Evolutionary conservation across 2,888 invertebrate genomes (phyloP).

Genomic region (Seira musarum): DNA sequence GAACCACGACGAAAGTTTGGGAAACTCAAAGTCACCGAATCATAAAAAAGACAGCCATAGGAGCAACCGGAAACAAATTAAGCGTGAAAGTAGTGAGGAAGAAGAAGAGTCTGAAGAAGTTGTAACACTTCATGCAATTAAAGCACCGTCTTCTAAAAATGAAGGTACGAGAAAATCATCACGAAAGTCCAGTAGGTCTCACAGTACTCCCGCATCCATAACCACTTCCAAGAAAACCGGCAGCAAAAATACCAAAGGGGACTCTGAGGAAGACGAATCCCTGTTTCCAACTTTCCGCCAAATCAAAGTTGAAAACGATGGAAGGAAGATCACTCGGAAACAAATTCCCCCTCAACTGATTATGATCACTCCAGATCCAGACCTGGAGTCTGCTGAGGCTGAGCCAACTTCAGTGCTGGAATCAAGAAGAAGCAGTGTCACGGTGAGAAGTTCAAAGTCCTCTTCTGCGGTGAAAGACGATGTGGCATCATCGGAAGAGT

Average conservation of each 20-base stretch:
- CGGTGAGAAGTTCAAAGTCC: slow-evolving; percentile 12
- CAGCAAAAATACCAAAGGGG: slow-evolving; percentile 34
- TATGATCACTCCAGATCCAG: background rate
- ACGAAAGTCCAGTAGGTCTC: slow-evolving; percentile 7
- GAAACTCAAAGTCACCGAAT: background rate
- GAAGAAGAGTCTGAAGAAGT: slow-evolving; percentile 19
- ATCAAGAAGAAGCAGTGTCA: background rate
- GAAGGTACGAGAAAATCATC: slow-evolving; percentile 20
- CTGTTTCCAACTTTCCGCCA: slow-evolving; percentile 22
- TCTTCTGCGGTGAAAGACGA: slow-evolving; percentile 23
- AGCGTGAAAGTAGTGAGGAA: slow-evolving; percentile 33
- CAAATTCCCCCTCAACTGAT: slow-evolving; percentile 11
- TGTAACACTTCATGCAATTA: background rate
- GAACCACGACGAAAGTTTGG: background rate
- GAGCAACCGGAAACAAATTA: background rate
- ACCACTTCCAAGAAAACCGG: too few species aligned
- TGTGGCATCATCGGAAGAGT: slow-evolving; percentile 37
- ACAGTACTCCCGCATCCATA: background rate
- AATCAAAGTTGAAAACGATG: background rate
- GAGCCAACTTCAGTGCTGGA: slow-evolving; percentile 21
- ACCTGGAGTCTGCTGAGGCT: slow-evolving; percentile 42
- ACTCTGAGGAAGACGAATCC: slow-evolving; percentile 36
- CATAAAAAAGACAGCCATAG: slow-evolving; percentile 20
- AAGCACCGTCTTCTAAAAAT: slow-evolving; percentile 20
- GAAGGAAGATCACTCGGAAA: slow-evolving; percentile 19